Percentiles rank a stretch among this genome's conserved stretches.
phyloP scores from a whole-genome alignment of 2,113 vertebrate genomes.

The Ramphastos sulfuratus region DNA sequence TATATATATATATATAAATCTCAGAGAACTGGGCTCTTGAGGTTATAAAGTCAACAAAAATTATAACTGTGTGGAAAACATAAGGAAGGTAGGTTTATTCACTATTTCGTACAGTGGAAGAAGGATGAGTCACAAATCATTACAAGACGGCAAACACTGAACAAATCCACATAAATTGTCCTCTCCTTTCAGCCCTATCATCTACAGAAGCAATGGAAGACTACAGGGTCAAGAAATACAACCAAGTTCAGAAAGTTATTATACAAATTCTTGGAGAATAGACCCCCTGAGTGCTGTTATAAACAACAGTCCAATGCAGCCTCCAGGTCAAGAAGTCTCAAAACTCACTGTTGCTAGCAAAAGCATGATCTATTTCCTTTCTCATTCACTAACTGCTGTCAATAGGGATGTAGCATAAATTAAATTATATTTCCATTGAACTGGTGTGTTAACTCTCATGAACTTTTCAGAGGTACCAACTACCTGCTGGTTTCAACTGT shows the following conservation, averaged over 20 bases:
- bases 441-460: rapidly evolving
- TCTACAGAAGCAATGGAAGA: neutral
- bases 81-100: neutral
- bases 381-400: neutral
- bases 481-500: neutral
- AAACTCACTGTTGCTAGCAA: neutral
- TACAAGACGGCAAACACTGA: neutral
- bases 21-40: neutral
- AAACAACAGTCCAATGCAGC: neutral
- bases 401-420: neutral
- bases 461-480: neutral
- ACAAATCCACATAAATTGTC: neutral
- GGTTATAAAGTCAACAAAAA: neutral
- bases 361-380: neutral
- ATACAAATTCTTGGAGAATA: neutral
- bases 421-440: neutral
- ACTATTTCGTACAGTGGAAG: neutral
- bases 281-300: neutral
- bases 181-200: neutral
- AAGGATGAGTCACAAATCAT: neutral
- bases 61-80: neutral
- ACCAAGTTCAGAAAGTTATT: neutral
- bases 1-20: too few relatives aligned
- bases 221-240: neutral
- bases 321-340: neutral